phyloP scores from a whole-genome alignment of 2,113 vertebrate species.

The Larimichthys polyactis region DNA sequence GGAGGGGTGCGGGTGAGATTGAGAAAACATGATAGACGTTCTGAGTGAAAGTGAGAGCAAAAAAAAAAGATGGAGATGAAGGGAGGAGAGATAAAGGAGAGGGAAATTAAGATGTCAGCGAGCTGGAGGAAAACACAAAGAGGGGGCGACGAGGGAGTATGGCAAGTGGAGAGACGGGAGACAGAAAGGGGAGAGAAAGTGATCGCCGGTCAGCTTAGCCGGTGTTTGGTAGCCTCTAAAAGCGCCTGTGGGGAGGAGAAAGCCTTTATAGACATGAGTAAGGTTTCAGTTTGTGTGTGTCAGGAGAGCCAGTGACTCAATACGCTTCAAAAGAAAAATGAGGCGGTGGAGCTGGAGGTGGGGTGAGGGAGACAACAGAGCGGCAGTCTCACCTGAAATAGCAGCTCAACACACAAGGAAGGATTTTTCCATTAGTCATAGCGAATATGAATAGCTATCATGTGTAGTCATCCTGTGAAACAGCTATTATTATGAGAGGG shows the following conservation, averaged over 20 bases:
- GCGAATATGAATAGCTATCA: slow-evolving; percentile 38
- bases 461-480: slow-evolving; percentile 28
- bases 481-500: slow-evolving; percentile 30
- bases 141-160: slow-evolving; percentile 2
- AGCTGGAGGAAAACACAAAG: slow-evolving; percentile 45
- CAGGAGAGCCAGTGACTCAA: slow-evolving; percentile 47
- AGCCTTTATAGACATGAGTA: slow-evolving; percentile 58
- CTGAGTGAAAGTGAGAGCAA: slow-evolving; percentile 50
- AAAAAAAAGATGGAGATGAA: slow-evolving; percentile 55
- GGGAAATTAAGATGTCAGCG: slow-evolving; percentile 49
- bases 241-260: slow-evolving; percentile 43
- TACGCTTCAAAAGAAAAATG: slow-evolving; percentile 32
- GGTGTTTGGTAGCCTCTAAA: slow-evolving; percentile 51
- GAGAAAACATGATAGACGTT: slow-evolving; percentile 54
- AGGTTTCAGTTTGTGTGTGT: slow-evolving; percentile 57
- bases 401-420: slow-evolving; percentile 23
- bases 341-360: slow-evolving; percentile 8
- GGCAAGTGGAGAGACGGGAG: slow-evolving; percentile 36
- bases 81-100: slow-evolving; percentile 30
- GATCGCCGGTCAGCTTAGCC: slow-evolving; percentile 21
- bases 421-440: slow-evolving; percentile 44
- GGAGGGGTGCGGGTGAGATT: slow-evolving; percentile 20
- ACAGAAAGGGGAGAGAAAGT: slow-evolving; percentile 28
- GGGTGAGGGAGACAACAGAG: slow-evolving; percentile 28
- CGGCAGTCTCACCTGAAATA: slow-evolving; percentile 43